These are phyloP conservation scores for Drosophila kambysellisi DNA, from an alignment of 2,888 invertebrate species.

Conservation along the genomic window DNA sequence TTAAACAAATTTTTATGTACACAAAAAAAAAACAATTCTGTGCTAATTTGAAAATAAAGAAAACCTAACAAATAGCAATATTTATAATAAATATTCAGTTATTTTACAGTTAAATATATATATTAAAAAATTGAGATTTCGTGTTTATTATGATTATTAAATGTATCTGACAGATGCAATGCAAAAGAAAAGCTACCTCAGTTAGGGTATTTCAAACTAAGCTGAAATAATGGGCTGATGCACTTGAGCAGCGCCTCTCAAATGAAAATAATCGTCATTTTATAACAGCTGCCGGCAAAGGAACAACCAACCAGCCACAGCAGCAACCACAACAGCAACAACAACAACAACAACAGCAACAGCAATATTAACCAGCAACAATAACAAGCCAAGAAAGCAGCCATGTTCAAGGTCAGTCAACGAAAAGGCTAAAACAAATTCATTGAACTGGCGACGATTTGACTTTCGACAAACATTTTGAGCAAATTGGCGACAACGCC, in stretches of 20 bases:
- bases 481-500: slow-evolving; percentile 53
- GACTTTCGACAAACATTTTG: slow-evolving; percentile 38
- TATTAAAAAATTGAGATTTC: not conserved
- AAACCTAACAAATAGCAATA: not conserved
- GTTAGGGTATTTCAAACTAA: slow-evolving; percentile 35
- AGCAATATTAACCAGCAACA: slow-evolving; percentile 5
- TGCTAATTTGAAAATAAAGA: not conserved
- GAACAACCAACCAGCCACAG: slow-evolving; percentile 9
- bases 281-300: slow-evolving; percentile 59
- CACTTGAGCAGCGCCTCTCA: slow-evolving; percentile 44
- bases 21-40: rapidly evolving
- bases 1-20: too few relatives aligned
- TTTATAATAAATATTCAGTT: not conserved
- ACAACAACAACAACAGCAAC: not conserved
- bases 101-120: not conserved
- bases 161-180: not conserved
- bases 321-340: slow-evolving; percentile 1
- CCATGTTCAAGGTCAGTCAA: slow-evolving; percentile 67
- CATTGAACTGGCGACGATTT: slow-evolving; percentile 66
- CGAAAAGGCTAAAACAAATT: slow-evolving; percentile 58
- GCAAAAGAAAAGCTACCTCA: too few relatives aligned
- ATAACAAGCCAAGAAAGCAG: slow-evolving; percentile 22
- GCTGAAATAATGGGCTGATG: slow-evolving; percentile 35
- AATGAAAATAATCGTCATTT: slow-evolving; percentile 54
- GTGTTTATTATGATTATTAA: not conserved